Evolutionary conservation across 2,113 vertebrate genomes (phyloP).

Genomic region (Albula glossodonta): DNA sequence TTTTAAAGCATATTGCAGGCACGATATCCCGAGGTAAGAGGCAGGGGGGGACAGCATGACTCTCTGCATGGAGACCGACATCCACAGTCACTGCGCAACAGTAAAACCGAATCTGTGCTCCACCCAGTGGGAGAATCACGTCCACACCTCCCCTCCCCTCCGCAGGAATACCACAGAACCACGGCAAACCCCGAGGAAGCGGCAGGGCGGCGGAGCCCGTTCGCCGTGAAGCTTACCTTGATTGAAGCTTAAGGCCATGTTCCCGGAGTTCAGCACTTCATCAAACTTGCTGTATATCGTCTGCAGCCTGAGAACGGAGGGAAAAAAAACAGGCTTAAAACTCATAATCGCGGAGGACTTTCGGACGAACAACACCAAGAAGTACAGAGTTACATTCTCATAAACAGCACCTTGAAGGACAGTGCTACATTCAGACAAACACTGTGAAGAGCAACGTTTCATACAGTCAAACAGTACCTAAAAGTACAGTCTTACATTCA

Average conservation of each 20-base stretch:
- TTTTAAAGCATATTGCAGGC: too few species aligned
- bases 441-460: background rate
- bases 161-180: background rate
- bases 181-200: too few species aligned
- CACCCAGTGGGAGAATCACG: background rate
- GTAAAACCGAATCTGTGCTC: too few species aligned
- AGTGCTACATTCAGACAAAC: too few species aligned
- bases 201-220: background rate
- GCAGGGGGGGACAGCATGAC: too few species aligned
- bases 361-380: too few species aligned
- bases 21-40: too few species aligned
- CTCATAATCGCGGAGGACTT: background rate
- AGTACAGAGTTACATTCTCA: too few species aligned
- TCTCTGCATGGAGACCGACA: too few species aligned
- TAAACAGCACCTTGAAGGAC: too few species aligned
- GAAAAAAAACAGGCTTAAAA: background rate
- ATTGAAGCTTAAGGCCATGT: slow-evolving; percentile 17
- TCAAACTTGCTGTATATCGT: slow-evolving; percentile 14
- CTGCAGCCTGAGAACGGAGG: background rate
- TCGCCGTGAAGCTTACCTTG: background rate
- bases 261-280: slow-evolving; percentile 2
- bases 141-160: background rate
- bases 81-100: too few species aligned
- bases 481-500: background rate
- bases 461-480: background rate